Conservation (phyloP, 2,797 vertebrate genomes). For the Betta splendens region DNA sequence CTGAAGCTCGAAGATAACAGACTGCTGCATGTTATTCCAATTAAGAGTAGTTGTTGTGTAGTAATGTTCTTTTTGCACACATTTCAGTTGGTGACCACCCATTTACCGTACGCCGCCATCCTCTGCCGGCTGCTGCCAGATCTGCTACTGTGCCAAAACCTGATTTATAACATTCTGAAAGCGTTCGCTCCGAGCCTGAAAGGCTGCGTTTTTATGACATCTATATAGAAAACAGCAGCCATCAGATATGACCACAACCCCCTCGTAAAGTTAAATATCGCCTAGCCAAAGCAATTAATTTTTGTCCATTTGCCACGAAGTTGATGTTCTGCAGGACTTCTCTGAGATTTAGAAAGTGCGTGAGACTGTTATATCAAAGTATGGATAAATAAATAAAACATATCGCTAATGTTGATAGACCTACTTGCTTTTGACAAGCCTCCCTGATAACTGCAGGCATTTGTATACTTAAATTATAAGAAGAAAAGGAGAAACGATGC, state of each 20-base stretch:
- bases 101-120: conserved; percentile 32
- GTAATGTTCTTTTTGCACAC: conserved; percentile 29
- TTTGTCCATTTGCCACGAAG: conserved; percentile 26
- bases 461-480: conserved; percentile 45
- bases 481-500: conserved; percentile 32
- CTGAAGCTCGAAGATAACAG: not conserved
- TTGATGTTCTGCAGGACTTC: conserved; percentile 37
- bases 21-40: conserved; percentile 14
- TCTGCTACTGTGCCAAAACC: conserved; percentile 57
- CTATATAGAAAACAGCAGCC: conserved; percentile 48
- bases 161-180: conserved; percentile 46
- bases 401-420: conserved; percentile 55
- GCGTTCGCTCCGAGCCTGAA: conserved; percentile 51
- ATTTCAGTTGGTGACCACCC: conserved; percentile 43
- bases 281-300: conserved; percentile 49
- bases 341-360: conserved; percentile 34
- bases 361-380: conserved; percentile 50
- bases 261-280: conserved; percentile 40
- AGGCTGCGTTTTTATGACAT: conserved; percentile 61
- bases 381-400: conserved; percentile 57
- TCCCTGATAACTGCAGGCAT: conserved; percentile 57
- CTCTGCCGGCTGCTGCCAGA: conserved; percentile 49
- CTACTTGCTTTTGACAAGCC: conserved; percentile 39
- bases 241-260: conserved; percentile 62
- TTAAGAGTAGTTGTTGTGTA: conserved; percentile 15